Percentiles rank a stretch among this genome's conserved stretches.
Evolutionary conservation across 2,113 vertebrate genomes (phyloP).

Genomic region (Alethe castanea): DNA sequence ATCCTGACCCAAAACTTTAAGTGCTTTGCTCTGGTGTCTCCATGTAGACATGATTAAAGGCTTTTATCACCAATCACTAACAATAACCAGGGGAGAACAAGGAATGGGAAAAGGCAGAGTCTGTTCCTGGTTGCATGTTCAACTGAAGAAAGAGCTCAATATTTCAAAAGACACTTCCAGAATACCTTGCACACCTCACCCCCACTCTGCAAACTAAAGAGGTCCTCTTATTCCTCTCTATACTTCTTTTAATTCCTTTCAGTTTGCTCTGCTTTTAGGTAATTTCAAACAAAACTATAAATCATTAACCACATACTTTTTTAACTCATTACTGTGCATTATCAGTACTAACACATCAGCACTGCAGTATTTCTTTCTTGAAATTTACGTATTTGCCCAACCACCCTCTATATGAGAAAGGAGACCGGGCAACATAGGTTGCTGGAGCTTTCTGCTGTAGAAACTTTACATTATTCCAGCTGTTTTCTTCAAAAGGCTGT

Average conservation of each 20-base stretch:
- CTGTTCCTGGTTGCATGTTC: background rate
- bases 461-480: background rate
- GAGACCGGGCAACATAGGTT: background rate
- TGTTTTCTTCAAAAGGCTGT: background rate
- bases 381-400: background rate
- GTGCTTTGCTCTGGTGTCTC: background rate
- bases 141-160: background rate
- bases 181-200: background rate
- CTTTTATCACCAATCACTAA: background rate
- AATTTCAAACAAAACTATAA: background rate
- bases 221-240: background rate
- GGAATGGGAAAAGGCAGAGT: constrained; percentile 2
- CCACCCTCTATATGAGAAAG: background rate
- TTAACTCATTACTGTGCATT: background rate
- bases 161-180: background rate
- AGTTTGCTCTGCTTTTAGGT: background rate
- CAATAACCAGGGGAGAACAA: background rate
- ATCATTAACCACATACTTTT: background rate
- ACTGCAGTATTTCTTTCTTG: background rate
- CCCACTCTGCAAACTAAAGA: background rate
- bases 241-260: background rate
- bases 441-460: background rate
- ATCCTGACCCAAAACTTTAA: background rate
- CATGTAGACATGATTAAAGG: constrained; percentile 12
- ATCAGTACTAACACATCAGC: background rate